Evolutionary conservation across 2,888 invertebrate species (phyloP).

Genomic region (Chrysolina haemoptera): DNA sequence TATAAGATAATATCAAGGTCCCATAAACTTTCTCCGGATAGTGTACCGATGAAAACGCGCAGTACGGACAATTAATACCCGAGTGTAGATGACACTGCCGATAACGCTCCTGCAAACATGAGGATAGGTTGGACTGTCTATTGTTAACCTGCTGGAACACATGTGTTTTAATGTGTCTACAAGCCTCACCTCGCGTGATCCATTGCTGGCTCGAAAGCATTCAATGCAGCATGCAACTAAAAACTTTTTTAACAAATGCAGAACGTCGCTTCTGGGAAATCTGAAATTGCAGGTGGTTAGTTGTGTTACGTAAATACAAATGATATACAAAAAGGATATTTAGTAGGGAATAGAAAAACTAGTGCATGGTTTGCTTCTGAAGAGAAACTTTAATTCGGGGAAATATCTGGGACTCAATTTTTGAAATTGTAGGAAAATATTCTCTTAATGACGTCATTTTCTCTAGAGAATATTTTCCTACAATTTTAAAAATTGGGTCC

Average conservation of each 20-base stretch:
- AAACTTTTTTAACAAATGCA: background rate
- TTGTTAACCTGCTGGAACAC: slow-evolving; percentile 46
- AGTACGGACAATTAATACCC: background rate
- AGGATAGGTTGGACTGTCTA: slow-evolving; percentile 45
- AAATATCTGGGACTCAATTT: too few species aligned
- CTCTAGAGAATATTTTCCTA: too few species aligned
- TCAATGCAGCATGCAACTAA: slow-evolving; percentile 36
- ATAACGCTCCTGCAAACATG: slow-evolving; percentile 35
- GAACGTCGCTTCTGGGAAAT: slow-evolving; percentile 3
- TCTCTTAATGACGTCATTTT: too few species aligned
- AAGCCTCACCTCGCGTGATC: slow-evolving; percentile 42
- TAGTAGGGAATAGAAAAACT: background rate
- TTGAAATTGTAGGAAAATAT: too few species aligned
- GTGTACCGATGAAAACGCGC: background rate
- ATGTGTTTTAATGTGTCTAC: slow-evolving; percentile 44
- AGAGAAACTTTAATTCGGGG: too few species aligned
- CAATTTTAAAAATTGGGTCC: too few species aligned
- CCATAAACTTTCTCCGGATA: too few species aligned
- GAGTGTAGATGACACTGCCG: slow-evolving; percentile 28
- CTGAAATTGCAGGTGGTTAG: background rate
- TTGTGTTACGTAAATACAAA: background rate
- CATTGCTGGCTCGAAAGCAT: slow-evolving; percentile 29
- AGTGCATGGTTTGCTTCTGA: background rate
- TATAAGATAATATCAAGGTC: too few species aligned
- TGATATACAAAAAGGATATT: background rate